Evolutionary conservation across 1,140 invertebrate genomes (phyloP), one percentile per base, ranked within the genome.

Genomic region (Penaeus japonicus): DNA sequence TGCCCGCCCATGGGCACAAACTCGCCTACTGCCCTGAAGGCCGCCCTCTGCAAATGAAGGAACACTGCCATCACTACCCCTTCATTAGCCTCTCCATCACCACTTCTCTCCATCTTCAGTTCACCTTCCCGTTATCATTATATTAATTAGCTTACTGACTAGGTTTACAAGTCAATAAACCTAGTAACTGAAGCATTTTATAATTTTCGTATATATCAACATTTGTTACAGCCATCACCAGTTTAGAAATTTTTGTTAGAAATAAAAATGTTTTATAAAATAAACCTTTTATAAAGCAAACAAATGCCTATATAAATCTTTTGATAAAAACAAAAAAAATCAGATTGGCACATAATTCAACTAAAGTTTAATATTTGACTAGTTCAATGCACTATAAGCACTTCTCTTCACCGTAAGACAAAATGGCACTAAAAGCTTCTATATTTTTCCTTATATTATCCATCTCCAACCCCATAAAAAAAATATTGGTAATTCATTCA

Each of bases 31-130:
- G 86, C 80, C 86, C 80, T 80, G 53, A 82, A 88, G 62, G 86
- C 79, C 79, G 80, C 79, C 86, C 86, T 88, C 86, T 88, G 86
- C 80, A 88, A 88, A 88, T 88, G 86, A 88, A 88, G 86, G 86
- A 88, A 88, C 86, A 88, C 85, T 79, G 77, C 85, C 75, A 80
- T 87, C 85, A 87, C 85, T 87, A 59, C 59, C 81, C 59, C 55
- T 57, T 70, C 55, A 62, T 53, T 20, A 24, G 39, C 27, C 70
- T 18, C 10, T 39, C 82, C 53, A 10, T 53, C n/a, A 35, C 59
- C 62, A 55, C 24, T 32, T 77, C 35, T 75, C 65, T 39, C 53
- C 32, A 70, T 18, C 20, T 35, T 39, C 59, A 70, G 27, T 12
- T 35, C 24, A 32, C 70, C 65, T 73, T 27, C 30, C 55, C 83